A percentile compares a stretch with the other conserved stretches of the same genome.
phyloP scores from a whole-genome alignment of 2,113 vertebrate species.

The Pelusios castaneus region DNA sequence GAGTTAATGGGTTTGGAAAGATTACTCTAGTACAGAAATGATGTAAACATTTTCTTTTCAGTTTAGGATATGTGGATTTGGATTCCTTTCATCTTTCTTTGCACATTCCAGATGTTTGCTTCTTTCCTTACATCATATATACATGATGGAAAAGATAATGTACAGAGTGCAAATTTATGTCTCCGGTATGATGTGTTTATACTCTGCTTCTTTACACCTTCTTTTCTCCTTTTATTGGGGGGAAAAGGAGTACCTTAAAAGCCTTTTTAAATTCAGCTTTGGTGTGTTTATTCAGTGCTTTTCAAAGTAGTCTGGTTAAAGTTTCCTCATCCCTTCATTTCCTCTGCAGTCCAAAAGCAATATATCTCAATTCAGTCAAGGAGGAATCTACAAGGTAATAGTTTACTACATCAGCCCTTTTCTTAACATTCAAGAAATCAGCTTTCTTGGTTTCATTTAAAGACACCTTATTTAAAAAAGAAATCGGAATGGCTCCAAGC shows the following conservation, averaged over 20 bases:
- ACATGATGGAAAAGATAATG: conserved; percentile 49
- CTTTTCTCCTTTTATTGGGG: conserved; percentile 37
- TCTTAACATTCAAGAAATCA: not conserved
- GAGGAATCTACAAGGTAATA: not conserved
- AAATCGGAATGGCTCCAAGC: not conserved
- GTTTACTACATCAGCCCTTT: not conserved
- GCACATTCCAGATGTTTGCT: conserved; percentile 65
- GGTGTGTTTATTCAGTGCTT: conserved; percentile 60
- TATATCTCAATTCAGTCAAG: conserved; percentile 22
- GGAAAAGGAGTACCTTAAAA: conserved; percentile 49
- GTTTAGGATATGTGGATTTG: conserved; percentile 14
- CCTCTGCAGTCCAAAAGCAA: conserved; percentile 21
- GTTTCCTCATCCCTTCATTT: conserved; percentile 26
- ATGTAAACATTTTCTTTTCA: conserved; percentile 65
- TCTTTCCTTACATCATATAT: conserved; percentile 33
- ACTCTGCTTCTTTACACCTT: conserved; percentile 34
- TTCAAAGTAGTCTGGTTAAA: conserved; percentile 30
- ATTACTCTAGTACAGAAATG: conserved; percentile 53
- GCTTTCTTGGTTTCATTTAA: not conserved
- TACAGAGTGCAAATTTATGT: conserved; percentile 42
- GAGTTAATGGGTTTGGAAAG: conserved; percentile 67
- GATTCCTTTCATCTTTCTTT: conserved; percentile 60
- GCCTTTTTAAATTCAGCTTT: conserved; percentile 35
- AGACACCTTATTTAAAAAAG: not conserved
- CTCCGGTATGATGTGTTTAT: conserved; percentile 44